Base-by-base conservation (phyloP, 1,140 invertebrate genomes). In the Drosophila auraria region DNA sequence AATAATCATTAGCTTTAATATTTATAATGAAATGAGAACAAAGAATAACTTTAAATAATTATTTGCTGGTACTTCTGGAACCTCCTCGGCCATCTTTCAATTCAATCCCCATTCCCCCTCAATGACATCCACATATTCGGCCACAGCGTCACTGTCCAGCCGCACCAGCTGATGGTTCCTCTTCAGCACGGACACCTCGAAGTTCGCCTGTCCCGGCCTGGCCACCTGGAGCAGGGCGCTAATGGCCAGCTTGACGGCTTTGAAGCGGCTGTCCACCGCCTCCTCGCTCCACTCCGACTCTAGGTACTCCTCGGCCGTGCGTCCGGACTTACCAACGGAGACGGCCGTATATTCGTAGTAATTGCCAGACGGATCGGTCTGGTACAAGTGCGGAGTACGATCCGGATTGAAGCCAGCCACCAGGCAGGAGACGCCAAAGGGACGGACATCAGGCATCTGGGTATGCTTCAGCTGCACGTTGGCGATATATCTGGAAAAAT, bases 341-440 rank as follows among this genome's bases (percentile, higher is more conserved):
- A 0, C 3, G 36, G 36, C 36, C 0, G 1, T 25, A 7, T 11
- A 57, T 8, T 57, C 54, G 5, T 2, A 9, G 3, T 6, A 57
- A n/a, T 57, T 40, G 8, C 54, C 54, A 40, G 15, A 40, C 2
- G 54, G 54, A 40, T 57, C 20, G 20, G 54, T 57, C n/a, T 57
- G 20, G 15, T 3, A 57, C 2, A 57, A 0, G 8, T 9, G 54
- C 0, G 36, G 7, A 14, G n/a, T 57, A 1, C 14, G 8, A 40
- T 25, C 5, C 8, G 14, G 2, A 40, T 57, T 36, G 4, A 25
- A 40, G 54, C 54, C 54, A 5, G 7, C 54, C 7, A 57, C 7
- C 14, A 57, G 54, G 1, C 36, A 57, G 36, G 54, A 23, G 2
- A 57, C 54, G 1, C 36, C 54, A 25, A 57, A 40, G 14, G 36